Percentiles rank a stretch among this genome's conserved stretches.
Conservation (phyloP, 1,140 invertebrate species). For the Galleria mellonella region DNA sequence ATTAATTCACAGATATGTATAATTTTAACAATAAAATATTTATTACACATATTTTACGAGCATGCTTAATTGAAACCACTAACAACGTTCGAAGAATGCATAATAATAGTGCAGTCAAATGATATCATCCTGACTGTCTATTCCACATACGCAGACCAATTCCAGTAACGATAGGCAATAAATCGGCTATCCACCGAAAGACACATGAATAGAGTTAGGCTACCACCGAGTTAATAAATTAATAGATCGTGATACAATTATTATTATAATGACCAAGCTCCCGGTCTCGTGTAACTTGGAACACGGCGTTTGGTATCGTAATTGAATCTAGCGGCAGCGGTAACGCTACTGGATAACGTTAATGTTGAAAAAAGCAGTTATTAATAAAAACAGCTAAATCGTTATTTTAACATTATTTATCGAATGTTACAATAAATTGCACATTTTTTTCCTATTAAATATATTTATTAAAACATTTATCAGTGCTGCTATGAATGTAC, state of each 20-base stretch:
- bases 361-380: neutral
- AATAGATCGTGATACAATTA: slow-evolving; percentile 58
- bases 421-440: too few relatives aligned
- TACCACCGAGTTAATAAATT: slow-evolving; percentile 46
- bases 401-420: too few relatives aligned
- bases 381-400: too few relatives aligned
- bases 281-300: slow-evolving; percentile 18
- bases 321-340: slow-evolving; percentile 43
- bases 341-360: slow-evolving; percentile 1
- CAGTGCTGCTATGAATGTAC: too few relatives aligned
- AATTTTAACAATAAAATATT: neutral
- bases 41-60: neutral
- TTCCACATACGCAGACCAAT: too few relatives aligned
- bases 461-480: too few relatives aligned
- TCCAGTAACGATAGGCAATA: slow-evolving; percentile 10
- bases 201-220: slow-evolving; percentile 38
- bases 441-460: too few relatives aligned
- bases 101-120: too few relatives aligned
- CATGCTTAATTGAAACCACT: neutral
- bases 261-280: slow-evolving; percentile 52
- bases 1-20: too few relatives aligned
- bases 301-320: slow-evolving; percentile 38
- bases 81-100: too few relatives aligned
- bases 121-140: too few relatives aligned
- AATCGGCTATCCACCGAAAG: slow-evolving; percentile 21